Conservation (phyloP, 64 coral and sea anemone species). For the Cladopsammia gracilis region DNA sequence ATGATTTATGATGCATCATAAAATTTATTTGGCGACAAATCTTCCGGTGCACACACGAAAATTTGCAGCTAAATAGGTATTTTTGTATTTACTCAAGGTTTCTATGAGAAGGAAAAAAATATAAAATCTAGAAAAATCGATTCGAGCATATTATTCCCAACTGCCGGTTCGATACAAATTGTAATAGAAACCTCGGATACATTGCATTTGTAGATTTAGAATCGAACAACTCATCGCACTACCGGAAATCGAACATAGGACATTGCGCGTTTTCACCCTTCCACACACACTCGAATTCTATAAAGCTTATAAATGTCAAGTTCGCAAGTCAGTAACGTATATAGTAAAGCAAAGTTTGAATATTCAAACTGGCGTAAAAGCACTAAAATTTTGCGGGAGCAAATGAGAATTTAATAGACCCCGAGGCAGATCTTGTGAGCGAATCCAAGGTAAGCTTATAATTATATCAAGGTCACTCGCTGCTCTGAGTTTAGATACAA, state of each 20-base stretch:
- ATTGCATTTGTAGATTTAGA: not conserved
- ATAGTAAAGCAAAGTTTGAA: not conserved
- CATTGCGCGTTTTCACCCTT: not conserved
- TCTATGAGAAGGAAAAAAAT: not conserved
- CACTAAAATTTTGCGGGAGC: not conserved
- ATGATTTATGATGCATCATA: not conserved
- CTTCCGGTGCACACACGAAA: conserved; percentile 4
- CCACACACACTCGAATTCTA: not conserved
- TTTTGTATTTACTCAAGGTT: not conserved
- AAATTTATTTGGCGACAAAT: not conserved
- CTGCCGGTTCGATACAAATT: conserved; percentile 36
- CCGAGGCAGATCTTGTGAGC: not conserved
- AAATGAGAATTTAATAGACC: conserved; percentile 36
- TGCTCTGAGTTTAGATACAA: not conserved
- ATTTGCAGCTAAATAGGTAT: not conserved
- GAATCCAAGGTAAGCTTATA: not conserved
- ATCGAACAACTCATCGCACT: conserved; percentile 32
- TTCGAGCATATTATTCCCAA: not conserved
- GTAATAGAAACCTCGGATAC: conserved; percentile 27
- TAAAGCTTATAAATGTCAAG: not conserved
- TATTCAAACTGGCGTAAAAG: not conserved
- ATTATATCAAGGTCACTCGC: not conserved
- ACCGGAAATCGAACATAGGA: conserved; percentile 7
- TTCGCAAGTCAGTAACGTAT: not conserved
- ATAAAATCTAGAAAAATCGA: not conserved